Conservation (phyloP, 2,113 vertebrate genomes). For the Sitta europaea region DNA sequence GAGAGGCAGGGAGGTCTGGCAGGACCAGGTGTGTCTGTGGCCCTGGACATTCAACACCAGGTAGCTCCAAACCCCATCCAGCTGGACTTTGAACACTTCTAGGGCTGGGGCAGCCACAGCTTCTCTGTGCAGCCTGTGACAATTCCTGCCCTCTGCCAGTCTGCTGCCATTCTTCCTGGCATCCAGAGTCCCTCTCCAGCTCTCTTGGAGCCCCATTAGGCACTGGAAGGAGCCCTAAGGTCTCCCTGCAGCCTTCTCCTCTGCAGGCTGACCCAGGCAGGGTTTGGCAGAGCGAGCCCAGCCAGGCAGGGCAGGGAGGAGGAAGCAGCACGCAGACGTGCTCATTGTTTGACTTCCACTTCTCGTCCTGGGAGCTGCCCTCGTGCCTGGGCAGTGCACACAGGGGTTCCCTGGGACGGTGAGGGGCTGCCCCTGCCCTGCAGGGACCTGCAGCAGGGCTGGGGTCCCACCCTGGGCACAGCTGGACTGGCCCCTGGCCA, state of each 20-base stretch:
- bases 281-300: background rate
- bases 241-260: background rate
- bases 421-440: background rate
- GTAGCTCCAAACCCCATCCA: background rate
- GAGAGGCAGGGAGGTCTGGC: background rate
- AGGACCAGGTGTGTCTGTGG: rapidly evolving
- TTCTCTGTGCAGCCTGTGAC: background rate
- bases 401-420: no score
- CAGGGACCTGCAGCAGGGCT: background rate
- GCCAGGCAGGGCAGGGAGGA: background rate
- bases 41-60: background rate
- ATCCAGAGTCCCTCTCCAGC: background rate
- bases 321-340: background rate
- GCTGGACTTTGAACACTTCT: background rate
- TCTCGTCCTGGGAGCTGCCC: rapidly evolving
- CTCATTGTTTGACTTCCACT: background rate
- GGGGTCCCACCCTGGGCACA: background rate
- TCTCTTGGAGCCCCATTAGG: background rate
- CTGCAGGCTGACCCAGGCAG: background rate
- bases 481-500: background rate
- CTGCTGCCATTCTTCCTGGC: background rate
- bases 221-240: background rate
- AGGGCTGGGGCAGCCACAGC: background rate
- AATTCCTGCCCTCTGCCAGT: background rate
- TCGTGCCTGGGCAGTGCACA: background rate